phyloP scores from a whole-genome alignment of 2,888 invertebrate species.

The Nemotelus pantherinus region DNA sequence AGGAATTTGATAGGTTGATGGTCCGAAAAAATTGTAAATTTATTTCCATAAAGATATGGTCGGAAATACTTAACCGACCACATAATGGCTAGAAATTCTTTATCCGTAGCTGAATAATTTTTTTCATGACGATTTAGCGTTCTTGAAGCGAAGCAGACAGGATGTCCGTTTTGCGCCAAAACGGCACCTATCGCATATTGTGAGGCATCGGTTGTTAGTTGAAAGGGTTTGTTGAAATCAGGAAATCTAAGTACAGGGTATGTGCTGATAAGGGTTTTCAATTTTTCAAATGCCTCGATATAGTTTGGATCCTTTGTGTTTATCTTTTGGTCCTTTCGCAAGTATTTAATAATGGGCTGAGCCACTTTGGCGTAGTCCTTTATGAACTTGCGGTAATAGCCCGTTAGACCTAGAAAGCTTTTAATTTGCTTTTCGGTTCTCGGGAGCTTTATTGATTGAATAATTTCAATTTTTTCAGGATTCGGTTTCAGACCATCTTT shows the following conservation, averaged over 20 bases:
- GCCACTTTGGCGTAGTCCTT: too few species aligned
- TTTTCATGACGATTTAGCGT: not conserved
- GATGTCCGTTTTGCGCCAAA: conserved; percentile 22
- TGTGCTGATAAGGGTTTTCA: conserved; percentile 45
- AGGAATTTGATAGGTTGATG: conserved; percentile 42
- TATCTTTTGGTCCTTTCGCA: too few species aligned
- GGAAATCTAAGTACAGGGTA: conserved; percentile 44
- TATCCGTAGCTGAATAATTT: conserved; percentile 7
- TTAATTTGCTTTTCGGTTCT: too few species aligned
- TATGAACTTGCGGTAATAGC: too few species aligned
- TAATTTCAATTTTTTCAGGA: too few species aligned
- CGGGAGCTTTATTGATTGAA: too few species aligned
- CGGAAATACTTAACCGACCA: conserved; percentile 2
- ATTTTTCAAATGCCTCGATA: conserved; percentile 48
- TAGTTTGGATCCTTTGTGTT: conserved; percentile 19
- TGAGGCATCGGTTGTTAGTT: conserved; percentile 44
- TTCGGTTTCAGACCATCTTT: not conserved
- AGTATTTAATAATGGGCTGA: too few species aligned
- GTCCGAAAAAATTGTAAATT: not conserved
- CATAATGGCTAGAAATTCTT: not conserved
- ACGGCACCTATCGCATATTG: conserved; percentile 26
- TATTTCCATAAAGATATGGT: conserved; percentile 13
- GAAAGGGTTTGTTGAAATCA: conserved; percentile 42
- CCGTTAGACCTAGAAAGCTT: too few species aligned
- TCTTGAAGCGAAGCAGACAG: conserved; percentile 2